Evolutionary conservation across 2,888 invertebrate genomes (phyloP), one percentile per base, ranked within the genome.

Genomic region (Saturnia japonica): DNA sequence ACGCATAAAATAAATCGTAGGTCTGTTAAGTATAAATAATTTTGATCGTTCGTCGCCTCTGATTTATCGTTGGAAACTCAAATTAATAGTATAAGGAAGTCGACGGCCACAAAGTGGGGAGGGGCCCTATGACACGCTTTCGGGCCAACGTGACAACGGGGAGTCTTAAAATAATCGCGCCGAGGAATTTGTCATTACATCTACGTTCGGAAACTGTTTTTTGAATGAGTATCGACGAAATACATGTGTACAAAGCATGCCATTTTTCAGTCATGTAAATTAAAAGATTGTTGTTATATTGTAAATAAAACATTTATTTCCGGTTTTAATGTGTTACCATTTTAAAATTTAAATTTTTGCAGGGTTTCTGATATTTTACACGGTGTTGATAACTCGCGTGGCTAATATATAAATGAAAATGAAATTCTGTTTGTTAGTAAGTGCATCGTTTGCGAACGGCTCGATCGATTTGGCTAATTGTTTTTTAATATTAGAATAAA

Each of bases 1-100:
- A 80, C 80, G 79, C 80, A 75, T 78, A 80, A n/a, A n/a, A 85
- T 87, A 86, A 88, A 88, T 87, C 82, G 82, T 82, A 74, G 77
- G 80, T 79, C 78, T 79, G 83, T 80, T 78, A 81, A 80, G 77
- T 81, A 87, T 87, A 84, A 86, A 86, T 88, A 86, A 87, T 86
- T 84, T 86, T 82, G 84, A 85, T 85, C 83, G 81, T 76, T 83
- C 82, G 81, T 85, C 82, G 76, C 73, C 74, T 72, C 80, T 85
- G 86, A 88, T 88, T 89, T 88, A 89, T 87, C 73, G 84, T 74
- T 77, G 73, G 76, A 74, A 80, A 83, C 78, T 77, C 75, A 80
- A 82, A 88, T 88, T 89, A 89, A 90, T 88, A 84, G 88, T 86
- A 87, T 86, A 83, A 86, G 88, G 85, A 88, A 88, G 87, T 85